Percentiles rank a stretch among this genome's conserved stretches.
Conservation (phyloP, 2,113 vertebrate genomes). For the Datnioides undecimradiatus region DNA sequence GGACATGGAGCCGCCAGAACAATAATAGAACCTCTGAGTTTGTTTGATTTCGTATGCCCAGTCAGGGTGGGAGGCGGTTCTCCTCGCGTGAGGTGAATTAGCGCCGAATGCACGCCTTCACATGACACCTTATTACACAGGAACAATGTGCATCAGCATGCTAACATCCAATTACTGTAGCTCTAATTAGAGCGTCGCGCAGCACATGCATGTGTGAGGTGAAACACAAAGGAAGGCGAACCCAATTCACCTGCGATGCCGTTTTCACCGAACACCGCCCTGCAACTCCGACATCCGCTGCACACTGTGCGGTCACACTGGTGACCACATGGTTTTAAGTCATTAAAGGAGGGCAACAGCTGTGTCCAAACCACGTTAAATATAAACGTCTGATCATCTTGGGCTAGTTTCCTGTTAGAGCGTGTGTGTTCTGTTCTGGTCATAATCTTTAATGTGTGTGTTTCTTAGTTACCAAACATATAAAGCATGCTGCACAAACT, state of each 20-base stretch:
- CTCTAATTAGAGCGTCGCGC: constrained; percentile 5
- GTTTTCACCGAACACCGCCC: not conserved
- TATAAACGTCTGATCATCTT: not conserved
- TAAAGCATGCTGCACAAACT: too few species aligned
- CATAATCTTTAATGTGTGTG: not conserved
- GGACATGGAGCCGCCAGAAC: not conserved
- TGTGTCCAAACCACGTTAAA: not conserved
- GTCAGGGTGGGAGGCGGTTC: not conserved
- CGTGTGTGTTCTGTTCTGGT: too few species aligned
- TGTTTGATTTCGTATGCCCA: not conserved
- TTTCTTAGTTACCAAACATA: too few species aligned
- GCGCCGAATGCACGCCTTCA: not conserved
- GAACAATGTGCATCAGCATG: constrained; percentile 11
- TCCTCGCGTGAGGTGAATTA: not conserved
- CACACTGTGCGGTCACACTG: not conserved
- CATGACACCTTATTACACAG: constrained; percentile 6
- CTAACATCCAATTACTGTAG: constrained; percentile 23
- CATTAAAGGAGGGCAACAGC: not conserved
- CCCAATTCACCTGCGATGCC: not conserved
- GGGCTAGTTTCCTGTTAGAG: not conserved
- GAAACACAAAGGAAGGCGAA: not conserved
- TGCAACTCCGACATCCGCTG: not conserved
- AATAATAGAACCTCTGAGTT: not conserved
- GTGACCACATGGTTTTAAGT: too few species aligned
- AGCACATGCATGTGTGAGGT: not conserved